Percentiles rank a stretch among this genome's conserved stretches.
Evolutionary conservation across 2,113 vertebrate genomes (phyloP).

Genomic region (Neolamprologus brichardi): DNA sequence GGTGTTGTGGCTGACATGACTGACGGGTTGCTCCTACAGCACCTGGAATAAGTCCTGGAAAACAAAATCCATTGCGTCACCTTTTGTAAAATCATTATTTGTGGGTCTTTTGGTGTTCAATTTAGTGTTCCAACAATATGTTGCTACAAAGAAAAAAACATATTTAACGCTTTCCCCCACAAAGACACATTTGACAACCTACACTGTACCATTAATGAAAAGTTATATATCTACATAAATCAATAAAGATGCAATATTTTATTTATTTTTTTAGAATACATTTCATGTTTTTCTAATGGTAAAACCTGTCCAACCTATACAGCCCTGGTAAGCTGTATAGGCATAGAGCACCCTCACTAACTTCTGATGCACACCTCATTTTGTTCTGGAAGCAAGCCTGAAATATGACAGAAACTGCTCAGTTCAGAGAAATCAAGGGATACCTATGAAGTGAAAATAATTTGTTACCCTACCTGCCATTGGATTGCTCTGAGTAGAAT

Average conservation of each 20-base stretch:
- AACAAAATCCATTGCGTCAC: not conserved
- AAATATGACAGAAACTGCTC: not conserved
- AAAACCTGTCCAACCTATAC: not conserved
- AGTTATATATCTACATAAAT: not conserved
- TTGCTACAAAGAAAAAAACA: not conserved
- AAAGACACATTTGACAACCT: not conserved
- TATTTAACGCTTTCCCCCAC: not conserved
- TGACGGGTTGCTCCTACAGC: constrained; percentile 41
- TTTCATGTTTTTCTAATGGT: not conserved
- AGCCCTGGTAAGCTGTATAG: not conserved
- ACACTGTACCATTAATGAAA: not conserved
- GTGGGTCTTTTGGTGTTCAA: not conserved
- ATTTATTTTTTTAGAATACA: not conserved
- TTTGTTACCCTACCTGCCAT: constrained; percentile 56
- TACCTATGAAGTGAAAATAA: not conserved
- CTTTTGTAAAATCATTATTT: not conserved
- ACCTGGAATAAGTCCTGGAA: constrained; percentile 50
- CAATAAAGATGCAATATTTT: not conserved
- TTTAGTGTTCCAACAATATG: not conserved
- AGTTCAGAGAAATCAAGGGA: not conserved
- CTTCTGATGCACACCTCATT: not conserved
- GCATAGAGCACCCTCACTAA: not conserved
- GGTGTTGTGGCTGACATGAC: constrained; percentile 56
- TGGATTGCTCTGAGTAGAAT: constrained; percentile 22
- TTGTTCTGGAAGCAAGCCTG: not conserved